Conservation (phyloP, 1,140 invertebrate species). For the Macrobrachium rosenbergii region DNA sequence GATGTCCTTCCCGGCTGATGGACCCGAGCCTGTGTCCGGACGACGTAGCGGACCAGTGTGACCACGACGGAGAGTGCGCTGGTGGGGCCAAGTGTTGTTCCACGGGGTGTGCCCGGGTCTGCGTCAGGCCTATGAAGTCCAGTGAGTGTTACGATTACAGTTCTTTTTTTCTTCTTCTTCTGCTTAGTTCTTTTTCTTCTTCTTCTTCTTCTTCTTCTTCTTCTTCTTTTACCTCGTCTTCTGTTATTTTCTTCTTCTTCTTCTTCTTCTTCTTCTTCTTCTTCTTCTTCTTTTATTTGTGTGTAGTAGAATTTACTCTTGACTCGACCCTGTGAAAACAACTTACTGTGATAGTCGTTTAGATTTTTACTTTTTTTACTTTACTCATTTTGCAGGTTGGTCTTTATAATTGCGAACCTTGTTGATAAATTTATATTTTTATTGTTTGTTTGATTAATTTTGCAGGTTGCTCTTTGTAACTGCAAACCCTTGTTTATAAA, state of each 20-base stretch:
- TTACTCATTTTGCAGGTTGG: not conserved
- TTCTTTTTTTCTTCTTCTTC: not conserved
- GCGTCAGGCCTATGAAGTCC: conserved; percentile 65
- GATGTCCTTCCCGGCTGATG: conserved; percentile 65
- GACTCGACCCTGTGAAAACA: not conserved
- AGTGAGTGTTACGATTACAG: conserved; percentile 63
- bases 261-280: not conserved
- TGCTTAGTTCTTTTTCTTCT: not conserved
- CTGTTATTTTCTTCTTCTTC: not conserved
- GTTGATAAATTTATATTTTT: no score
- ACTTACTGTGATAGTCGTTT: not conserved
- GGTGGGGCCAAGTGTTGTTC: conserved; percentile 68
- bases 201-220: no score
- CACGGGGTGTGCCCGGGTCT: conserved; percentile 67
- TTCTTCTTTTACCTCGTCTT: not conserved
- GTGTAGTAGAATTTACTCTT: not conserved
- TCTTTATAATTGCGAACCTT: no score
- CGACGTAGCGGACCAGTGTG: conserved; percentile 66
- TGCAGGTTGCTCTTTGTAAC: no score
- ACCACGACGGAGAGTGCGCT: conserved; percentile 65
- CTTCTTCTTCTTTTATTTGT: not conserved
- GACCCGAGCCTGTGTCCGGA: conserved; percentile 65
- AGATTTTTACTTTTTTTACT: not conserved
- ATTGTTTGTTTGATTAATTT: no score
- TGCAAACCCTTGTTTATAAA: no score